Base-by-base conservation (phyloP, 2,888 invertebrate genomes). In the Microplitis manilae region DNA sequence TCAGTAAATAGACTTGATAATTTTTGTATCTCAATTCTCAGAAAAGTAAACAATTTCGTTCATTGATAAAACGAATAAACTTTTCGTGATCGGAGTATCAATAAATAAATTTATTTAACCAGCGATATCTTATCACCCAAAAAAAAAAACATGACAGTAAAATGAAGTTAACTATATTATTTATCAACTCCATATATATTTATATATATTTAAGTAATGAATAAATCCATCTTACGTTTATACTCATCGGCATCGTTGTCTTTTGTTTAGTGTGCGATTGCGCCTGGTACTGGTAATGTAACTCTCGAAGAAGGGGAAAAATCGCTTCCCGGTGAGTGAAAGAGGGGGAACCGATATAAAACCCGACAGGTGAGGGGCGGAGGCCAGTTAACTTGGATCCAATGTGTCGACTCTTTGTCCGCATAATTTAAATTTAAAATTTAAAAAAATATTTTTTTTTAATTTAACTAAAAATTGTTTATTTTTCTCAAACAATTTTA, bases 361-460 rank as follows among this genome's bases (percentile, higher is more conserved):
- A 83, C 71, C 75, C 79, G 79, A 83, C 86, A 86, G 87, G 88
- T 86, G 88, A 87, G 88, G 88, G 88, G 88, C 87, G 87, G 86
- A 87, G 86, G 85, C 87, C 87, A 88, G 88, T 88, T 85, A 85
- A 85, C 85, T 87, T 84, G 83, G 85, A 85, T 86, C 83, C 78
- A 81, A 79, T 81, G 81, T 81, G 71, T 39, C 69, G 71, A 62
- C 8, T n/a, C 15, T 62, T 72, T 15, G 64, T 30, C 15, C 20
- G 30, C 30, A 2, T 2, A 30, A 30, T 4, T 30, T 30, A 30
- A 30, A 30, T 30, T 30, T 30, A 30, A 30, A 30, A 30, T 30
- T 30, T 4, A 2, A 30, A 30, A 30, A 30, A 30, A 30, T 30
- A 30, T 30, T 30, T 30, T 30, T 30, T 30, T 30, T 30, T 30